Evolutionary conservation across 2,888 invertebrate species (phyloP).

Genomic region (Axea sp.): DNA sequence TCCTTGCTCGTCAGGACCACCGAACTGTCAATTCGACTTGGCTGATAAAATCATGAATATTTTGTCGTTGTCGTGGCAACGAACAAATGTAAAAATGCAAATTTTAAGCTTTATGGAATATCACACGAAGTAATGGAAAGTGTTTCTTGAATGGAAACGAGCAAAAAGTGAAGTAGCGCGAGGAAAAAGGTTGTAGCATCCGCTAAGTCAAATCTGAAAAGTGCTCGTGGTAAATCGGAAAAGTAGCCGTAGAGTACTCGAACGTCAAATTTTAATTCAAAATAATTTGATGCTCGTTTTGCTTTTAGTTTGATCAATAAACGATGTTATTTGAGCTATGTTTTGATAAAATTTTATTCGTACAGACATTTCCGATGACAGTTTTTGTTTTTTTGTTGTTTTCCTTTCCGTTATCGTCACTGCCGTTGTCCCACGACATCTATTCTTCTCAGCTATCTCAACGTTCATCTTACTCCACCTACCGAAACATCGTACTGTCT

Average conservation of each 20-base stretch:
- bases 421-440: slow-evolving; percentile 27
- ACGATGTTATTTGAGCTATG: slow-evolving; percentile 36
- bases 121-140: slow-evolving; percentile 11
- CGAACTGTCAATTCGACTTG: slow-evolving; percentile 15
- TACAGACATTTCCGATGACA: slow-evolving; percentile 15
- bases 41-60: background rate
- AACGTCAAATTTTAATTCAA: slow-evolving; percentile 50
- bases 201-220: slow-evolving; percentile 16
- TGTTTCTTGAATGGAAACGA: slow-evolving; percentile 9
- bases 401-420: too few species aligned
- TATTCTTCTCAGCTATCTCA: slow-evolving; percentile 40
- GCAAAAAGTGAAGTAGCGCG: background rate
- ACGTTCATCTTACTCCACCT: slow-evolving; percentile 13
- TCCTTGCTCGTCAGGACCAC: slow-evolving; percentile 6
- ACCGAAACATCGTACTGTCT: slow-evolving; percentile 33
- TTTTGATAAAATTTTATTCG: slow-evolving; percentile 53
- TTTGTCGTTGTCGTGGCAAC: slow-evolving; percentile 4
- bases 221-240: slow-evolving; percentile 26
- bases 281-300: slow-evolving; percentile 56
- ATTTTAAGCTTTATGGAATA: background rate
- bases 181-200: slow-evolving; percentile 1
- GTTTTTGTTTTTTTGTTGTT: slow-evolving; percentile 26
- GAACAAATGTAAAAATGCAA: background rate
- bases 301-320: slow-evolving; percentile 35
- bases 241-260: slow-evolving; percentile 16